Evolutionary conservation across 2,113 vertebrate genomes (phyloP), one percentile per base, ranked within the genome.

Genomic region (Toxotes jaculatrix): DNA sequence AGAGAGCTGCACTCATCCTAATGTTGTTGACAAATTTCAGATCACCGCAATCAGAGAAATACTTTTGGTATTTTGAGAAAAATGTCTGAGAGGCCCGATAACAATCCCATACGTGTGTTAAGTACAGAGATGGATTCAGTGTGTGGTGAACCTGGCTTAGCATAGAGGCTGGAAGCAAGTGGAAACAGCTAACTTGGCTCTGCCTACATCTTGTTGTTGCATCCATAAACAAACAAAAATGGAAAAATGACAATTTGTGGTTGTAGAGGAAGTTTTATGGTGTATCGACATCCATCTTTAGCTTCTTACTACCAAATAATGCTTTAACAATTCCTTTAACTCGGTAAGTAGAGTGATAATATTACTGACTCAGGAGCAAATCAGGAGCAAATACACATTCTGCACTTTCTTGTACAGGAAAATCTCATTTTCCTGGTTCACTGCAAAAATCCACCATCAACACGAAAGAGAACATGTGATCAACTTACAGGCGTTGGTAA

Each of bases 401-500:
- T 47, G 5, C 27, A 51, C 45, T 51, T 51, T 34, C 16, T 45
- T 14, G 43, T 45, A 7, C 5, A 51, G 49, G 49, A 42, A 78
- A 19, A 32, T 36, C 51, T 4, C 14, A 2, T 38, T 62, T 59
- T n/a, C 42, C 7, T 10, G 31, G 36, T 61, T 21, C 2, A 40
- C 13, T 2, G 3, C 5, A n/a, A 59, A 74, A 66, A 68, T 19
- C 13, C 1, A 6, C 19, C 23, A 63, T 19, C 0, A 51, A 59
- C 34, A 73, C 72, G 47, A 56, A 74, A 55, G 43, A n/a, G 16
- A 14, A 11, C 21, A 11, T 6, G 34, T 3, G 23, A 3, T 0
- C 0, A 45, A 99, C 98, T 99, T 96, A 99, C 98, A 99, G 96
- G 98, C 98, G 90, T 99, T 99, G 94, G 98, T 99, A 91, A 99